phyloP scores from a whole-genome alignment of 1,140 invertebrate genomes.

The Drosophila tani region DNA sequence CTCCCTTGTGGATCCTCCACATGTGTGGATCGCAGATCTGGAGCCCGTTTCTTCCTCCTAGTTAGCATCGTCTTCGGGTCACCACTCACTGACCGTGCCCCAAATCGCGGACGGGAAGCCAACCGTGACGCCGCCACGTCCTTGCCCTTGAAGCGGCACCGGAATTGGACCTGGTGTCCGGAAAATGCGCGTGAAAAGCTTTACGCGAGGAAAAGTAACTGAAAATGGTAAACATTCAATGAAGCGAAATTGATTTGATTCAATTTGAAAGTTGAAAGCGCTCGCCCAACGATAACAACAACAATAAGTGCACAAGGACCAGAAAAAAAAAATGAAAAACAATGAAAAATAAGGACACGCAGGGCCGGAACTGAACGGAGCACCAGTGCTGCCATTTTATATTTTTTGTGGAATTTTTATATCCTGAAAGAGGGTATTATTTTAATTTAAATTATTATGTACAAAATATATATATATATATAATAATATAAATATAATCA shows the following conservation, averaged over 20 bases:
- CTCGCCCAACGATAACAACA: constrained; percentile 27
- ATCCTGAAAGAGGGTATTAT: background rate
- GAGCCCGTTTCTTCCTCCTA: background rate
- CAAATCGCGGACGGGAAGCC: background rate
- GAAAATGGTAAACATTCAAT: constrained; percentile 75
- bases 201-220: constrained; percentile 23
- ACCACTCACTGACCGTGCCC: background rate
- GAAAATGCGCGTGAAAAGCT: constrained; percentile 47
- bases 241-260: constrained; percentile 80
- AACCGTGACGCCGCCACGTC: constrained; percentile 43
- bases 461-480: no score
- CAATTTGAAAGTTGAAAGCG: constrained; percentile 69
- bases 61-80: constrained; percentile 8
- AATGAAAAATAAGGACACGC: constrained; percentile 7
- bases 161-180: constrained; percentile 5
- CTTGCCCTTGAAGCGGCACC: constrained; percentile 15
- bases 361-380: background rate
- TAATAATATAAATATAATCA: no score
- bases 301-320: background rate
- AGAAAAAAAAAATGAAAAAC: background rate
- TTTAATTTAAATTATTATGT: no score
- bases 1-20: background rate
- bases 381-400: background rate
- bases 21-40: constrained; percentile 17
- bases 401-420: background rate